Base-by-base conservation (phyloP, 2,113 vertebrate genomes). In the Syrrhaptes paradoxus region DNA sequence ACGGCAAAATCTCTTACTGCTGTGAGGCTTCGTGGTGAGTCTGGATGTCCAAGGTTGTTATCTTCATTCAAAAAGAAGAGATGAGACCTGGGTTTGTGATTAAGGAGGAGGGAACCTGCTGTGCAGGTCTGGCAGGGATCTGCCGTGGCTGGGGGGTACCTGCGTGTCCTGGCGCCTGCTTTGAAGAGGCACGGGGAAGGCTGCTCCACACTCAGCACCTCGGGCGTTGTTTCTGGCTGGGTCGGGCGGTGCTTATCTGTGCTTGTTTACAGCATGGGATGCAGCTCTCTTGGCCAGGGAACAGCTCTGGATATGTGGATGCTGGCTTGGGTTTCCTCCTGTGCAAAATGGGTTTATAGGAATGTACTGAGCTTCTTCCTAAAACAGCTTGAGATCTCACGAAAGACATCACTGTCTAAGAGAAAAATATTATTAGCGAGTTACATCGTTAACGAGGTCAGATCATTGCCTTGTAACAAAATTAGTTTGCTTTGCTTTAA, bases 401-500 rank as follows among this genome's bases (percentile, higher is more conserved):
- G 86, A 86, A 74, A 87, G 65, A 19, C 76, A 87, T 46, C 14
- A 1, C 86, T 84, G 54, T 78, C 38, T 25, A 71, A 89, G 80
- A 81, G 59, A n/a, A 61, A 81, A 91, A 65, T 81, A 75, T 45
- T 71, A 55, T 73, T 85, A 80, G 67, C 0, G 8, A 80, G 87
- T 86, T 94, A 51, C 28, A 3, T 73, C 0, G 2, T 90, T 92
- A 93, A 75, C 1, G 12, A 93, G 92, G 82, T 94, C 73, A 48
- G 63, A 66, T 68, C 62, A 28, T 86, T 94, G 90, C 68, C 72
- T 87, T 81, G 71, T 58, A 81, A 93, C 38, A 13, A 81, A 90
- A 88, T 88, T 36, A 93, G 78, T 93, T 95, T 94, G 71, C 87
- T 95, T 96, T 94, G 74, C 78, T 77, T 24, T 89, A 36, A 95